Percentiles rank a stretch among this genome's conserved stretches.
Evolutionary conservation across 1,140 invertebrate species (phyloP).

Genomic region (Holotrichia oblita): DNA sequence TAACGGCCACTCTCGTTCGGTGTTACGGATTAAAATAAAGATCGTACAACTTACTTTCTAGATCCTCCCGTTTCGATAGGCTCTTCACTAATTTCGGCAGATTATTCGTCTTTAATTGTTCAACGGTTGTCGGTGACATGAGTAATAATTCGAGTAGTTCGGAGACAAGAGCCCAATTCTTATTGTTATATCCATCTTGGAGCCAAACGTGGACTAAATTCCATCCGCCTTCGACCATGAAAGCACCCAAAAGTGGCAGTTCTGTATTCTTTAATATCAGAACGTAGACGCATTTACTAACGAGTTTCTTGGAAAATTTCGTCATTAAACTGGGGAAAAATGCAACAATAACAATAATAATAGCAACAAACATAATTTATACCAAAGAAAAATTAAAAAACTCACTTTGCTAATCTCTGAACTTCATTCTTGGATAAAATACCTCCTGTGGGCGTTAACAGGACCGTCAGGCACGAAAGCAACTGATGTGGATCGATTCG

Average conservation of each 20-base stretch:
- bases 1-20: too few species aligned
- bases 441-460: conserved; percentile 82
- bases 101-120: conserved; percentile 88
- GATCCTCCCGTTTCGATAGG: too few species aligned
- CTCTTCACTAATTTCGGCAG: conserved; percentile 91
- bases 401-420: conserved; percentile 78
- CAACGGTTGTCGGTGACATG: conserved; percentile 87
- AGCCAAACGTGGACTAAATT: conserved; percentile 88
- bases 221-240: conserved; percentile 92
- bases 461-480: conserved; percentile 84
- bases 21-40: too few species aligned
- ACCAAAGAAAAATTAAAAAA: conserved; percentile 30
- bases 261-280: conserved; percentile 92
- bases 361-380: too few species aligned
- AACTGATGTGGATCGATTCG: conserved; percentile 90
- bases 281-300: conserved; percentile 95
- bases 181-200: conserved; percentile 80
- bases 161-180: conserved; percentile 86
- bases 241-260: conserved; percentile 82
- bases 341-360: too few species aligned
- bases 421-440: conserved; percentile 89
- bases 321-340: conserved; percentile 86
- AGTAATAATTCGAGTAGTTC: conserved; percentile 86
- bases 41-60: too few species aligned
- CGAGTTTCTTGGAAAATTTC: conserved; percentile 94